Conservation (phyloP, 1,140 invertebrate species). For the Octopus sinensis region DNA sequence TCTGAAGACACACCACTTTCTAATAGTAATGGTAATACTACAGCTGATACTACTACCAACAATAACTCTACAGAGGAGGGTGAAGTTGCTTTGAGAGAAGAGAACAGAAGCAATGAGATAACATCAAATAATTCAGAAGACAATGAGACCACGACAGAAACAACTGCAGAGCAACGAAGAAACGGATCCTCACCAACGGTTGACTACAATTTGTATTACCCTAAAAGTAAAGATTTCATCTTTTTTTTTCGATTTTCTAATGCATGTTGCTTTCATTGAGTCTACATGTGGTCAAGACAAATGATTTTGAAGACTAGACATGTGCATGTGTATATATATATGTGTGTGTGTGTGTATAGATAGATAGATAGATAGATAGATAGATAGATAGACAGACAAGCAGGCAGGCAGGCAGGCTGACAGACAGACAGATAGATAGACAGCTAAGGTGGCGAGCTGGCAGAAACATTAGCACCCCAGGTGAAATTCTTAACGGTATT, state of each 20-base stretch:
- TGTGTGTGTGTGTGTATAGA: neutral
- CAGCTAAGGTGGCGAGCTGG: no score
- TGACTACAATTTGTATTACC: neutral
- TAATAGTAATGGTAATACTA: neutral
- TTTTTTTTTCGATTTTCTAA: neutral
- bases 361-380: neutral
- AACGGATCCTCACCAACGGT: neutral
- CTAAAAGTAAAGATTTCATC: neutral
- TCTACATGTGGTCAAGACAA: neutral
- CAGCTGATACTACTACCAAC: neutral
- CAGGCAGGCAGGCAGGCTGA: no score
- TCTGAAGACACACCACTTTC: neutral
- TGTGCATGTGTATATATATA: neutral
- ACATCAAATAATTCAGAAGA: neutral
- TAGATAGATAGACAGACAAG: neutral
- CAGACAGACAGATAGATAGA: no score
- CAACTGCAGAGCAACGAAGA: no score
- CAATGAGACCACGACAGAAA: neutral
- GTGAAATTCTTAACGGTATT: no score
- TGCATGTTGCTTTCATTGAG: neutral
- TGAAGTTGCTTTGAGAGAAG: neutral
- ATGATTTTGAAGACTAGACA: neutral
- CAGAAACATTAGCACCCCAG: no score
- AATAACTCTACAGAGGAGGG: neutral
- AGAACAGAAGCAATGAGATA: neutral